A percentile compares a stretch with the other conserved stretches of the same genome.
phyloP scores from a whole-genome alignment of 2,888 invertebrate species.

The Suillia variegata region DNA sequence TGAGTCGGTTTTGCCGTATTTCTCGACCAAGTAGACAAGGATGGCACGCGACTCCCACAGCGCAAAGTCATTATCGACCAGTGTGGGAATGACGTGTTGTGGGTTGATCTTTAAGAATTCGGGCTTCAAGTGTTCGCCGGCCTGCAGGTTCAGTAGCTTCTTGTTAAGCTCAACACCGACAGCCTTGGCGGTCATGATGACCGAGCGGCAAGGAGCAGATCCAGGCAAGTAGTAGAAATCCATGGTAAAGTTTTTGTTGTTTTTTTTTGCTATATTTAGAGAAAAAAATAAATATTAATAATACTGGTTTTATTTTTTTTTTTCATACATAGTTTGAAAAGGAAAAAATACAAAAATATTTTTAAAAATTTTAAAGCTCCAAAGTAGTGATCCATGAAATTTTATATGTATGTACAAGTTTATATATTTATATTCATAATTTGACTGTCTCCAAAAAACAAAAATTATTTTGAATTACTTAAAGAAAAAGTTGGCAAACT shows the following conservation, averaged over 20 bases:
- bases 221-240: constrained; percentile 69
- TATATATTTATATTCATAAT: no score
- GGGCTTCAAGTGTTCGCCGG: constrained; percentile 69
- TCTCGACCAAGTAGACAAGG: constrained; percentile 75
- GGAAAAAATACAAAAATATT: not conserved
- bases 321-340: not conserved
- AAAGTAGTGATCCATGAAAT: no score
- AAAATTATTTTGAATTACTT: no score
- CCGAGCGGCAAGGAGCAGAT: constrained; percentile 69
- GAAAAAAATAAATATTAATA: no score
- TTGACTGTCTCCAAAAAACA: no score
- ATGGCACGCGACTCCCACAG: constrained; percentile 85
- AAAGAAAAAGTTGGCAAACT: no score
- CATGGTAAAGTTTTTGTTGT: constrained; percentile 41
- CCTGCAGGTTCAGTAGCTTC: constrained; percentile 65
- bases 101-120: constrained; percentile 76
- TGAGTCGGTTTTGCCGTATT: constrained; percentile 75
- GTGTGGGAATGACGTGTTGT: constrained; percentile 80
- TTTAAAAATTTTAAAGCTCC: not conserved
- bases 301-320: not conserved
- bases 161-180: constrained; percentile 69
- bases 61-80: constrained; percentile 78
- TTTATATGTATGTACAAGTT: no score
- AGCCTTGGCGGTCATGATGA: constrained; percentile 68
- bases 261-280: not conserved